phyloP scores from a whole-genome alignment of 2,113 vertebrate species.

The Perognathus longimembris region DNA sequence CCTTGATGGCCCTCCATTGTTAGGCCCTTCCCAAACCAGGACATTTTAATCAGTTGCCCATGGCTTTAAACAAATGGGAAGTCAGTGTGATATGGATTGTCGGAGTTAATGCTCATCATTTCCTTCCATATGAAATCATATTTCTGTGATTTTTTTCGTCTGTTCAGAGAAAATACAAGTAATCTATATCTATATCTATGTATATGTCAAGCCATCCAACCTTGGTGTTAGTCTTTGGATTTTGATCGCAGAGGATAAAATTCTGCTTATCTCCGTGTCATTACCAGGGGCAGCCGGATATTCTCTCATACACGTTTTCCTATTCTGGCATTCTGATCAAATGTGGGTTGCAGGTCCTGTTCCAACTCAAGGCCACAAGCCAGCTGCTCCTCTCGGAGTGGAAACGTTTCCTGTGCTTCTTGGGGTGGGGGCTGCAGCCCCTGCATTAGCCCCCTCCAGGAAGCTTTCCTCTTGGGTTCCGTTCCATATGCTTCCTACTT shows the following conservation, averaged over 20 bases:
- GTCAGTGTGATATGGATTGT: neutral
- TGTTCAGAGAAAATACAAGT: neutral
- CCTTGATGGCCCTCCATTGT: fast-evolving
- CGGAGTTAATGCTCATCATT: neutral
- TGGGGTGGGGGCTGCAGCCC: neutral
- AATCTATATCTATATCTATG: no score
- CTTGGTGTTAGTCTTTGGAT: neutral
- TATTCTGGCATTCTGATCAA: fast-evolving
- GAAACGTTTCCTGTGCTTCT: neutral
- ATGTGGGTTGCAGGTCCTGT: fast-evolving
- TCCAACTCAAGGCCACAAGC: fast-evolving
- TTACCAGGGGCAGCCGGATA: neutral
- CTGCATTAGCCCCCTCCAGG: neutral
- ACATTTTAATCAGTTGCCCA: neutral
- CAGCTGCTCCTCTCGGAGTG: neutral
- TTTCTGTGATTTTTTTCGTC: neutral
- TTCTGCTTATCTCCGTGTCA: neutral
- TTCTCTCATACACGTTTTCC: neutral
- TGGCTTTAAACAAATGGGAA: no score
- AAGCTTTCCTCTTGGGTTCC: neutral
- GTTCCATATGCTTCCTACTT: neutral
- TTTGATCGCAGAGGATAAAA: neutral
- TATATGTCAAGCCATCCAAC: no score
- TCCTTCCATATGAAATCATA: neutral
- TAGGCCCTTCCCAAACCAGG: neutral